Evolutionary conservation across 2,113 vertebrate genomes (phyloP).

Genomic region (Nothoprocta perdicaria): DNA sequence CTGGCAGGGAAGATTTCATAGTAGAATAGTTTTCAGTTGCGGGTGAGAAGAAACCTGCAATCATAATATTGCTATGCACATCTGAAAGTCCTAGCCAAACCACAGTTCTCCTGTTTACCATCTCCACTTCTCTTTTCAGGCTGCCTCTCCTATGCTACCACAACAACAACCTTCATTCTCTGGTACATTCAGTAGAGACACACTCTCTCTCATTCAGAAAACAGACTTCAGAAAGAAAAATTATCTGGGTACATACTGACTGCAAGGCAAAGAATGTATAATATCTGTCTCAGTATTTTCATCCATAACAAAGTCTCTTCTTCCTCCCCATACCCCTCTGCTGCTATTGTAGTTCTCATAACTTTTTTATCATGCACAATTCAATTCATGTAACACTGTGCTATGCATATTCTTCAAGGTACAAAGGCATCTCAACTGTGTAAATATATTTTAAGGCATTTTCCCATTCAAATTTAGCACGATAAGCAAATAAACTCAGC

Average conservation of each 20-base stretch:
- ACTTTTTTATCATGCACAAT: not conserved
- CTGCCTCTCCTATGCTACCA: not conserved
- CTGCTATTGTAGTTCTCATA: not conserved
- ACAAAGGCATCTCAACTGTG: not conserved
- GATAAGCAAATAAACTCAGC: not conserved
- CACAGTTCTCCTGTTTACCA: not conserved
- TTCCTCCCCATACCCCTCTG: not conserved
- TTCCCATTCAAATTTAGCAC: not conserved
- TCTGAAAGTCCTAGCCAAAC: not conserved
- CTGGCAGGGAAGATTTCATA: accelerated
- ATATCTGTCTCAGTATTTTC: not conserved
- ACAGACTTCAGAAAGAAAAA: not conserved
- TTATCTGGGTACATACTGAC: not conserved
- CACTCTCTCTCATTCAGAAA: not conserved
- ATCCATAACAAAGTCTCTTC: not conserved
- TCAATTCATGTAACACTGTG: not conserved
- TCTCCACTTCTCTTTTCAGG: not conserved
- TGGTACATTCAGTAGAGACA: not conserved
- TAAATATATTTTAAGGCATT: not conserved
- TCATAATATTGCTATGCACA: accelerated
- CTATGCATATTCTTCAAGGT: not conserved
- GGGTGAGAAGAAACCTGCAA: not conserved
- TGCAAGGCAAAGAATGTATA: not conserved
- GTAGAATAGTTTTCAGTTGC: not conserved
- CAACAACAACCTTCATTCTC: not conserved